Evolutionary conservation across 2,113 vertebrate genomes (phyloP), one percentile per base, ranked within the genome.

Genomic region (Albula glossodonta): DNA sequence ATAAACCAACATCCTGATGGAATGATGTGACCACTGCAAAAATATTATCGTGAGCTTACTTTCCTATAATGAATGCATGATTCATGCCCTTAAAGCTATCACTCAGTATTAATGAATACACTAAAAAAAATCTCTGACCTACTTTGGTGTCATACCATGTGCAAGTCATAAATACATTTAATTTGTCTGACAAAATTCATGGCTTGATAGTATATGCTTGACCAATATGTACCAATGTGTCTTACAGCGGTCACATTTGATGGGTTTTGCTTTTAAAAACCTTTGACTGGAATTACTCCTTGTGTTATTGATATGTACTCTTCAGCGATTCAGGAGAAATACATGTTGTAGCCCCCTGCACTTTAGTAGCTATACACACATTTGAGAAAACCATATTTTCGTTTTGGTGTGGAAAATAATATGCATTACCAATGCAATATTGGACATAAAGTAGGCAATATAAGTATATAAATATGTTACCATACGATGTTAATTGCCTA

Each of bases 331-430:
- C 19, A 22, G 25, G 31, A n/a, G 22, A 10, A 9, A 74, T 9
- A 7, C n/a, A 9, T 2, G n/a, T n/a, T 74, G 70, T 74, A 74
- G 8, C 6, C 5, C 70, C 70, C n/a, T 31, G 17, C 31, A n/a
- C 70, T 31, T 74, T 74, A 74, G n/a, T 74, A 74, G 6, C n/a
- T n/a, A 74, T n/a, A 74, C 70, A 74, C n/a, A 5, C 70, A 74
- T 74, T 74, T 66, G n/a, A 31, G n/a, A n/a, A 74, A 74, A 74
- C n/a, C n/a, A 74, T n/a, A 74, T 74, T 74, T 74, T n/a, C 3
- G n/a, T 3, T 74, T 41, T 41, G 31, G 31, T 41, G 31, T 41
- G 31, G 31, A 41, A 41, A 41, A 41, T 41, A 1, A 41, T 41
- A 41, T 1, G 31, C n/a, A 74, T 74, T 74, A 31, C 25, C n/a